Evolutionary conservation across 2,113 vertebrate genomes (phyloP).

Genomic region (Pimephales promelas): DNA sequence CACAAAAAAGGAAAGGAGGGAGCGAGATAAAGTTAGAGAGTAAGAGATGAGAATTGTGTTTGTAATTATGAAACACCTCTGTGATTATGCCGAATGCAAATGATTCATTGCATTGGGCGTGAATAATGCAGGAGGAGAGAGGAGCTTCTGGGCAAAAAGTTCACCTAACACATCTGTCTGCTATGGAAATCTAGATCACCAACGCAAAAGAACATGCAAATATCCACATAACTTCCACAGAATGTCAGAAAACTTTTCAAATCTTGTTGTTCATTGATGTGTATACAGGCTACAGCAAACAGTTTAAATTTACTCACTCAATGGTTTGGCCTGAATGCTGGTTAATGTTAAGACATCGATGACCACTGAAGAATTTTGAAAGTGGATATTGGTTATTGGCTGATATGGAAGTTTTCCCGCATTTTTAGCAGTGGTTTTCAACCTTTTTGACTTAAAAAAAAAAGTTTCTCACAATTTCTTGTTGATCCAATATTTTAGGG

Average conservation of each 20-base stretch:
- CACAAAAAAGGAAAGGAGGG: not conserved
- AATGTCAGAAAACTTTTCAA: conserved; percentile 27
- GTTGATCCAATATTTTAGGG: too few species aligned
- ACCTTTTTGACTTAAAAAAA: too few species aligned
- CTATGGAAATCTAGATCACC: conserved; percentile 40
- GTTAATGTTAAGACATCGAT: too few species aligned
- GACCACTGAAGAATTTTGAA: too few species aligned
- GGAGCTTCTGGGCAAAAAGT: conserved; percentile 35
- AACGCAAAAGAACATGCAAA: conserved; percentile 41
- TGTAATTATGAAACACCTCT: conserved; percentile 50
- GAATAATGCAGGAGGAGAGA: conserved; percentile 46
- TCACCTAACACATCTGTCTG: conserved; percentile 48
- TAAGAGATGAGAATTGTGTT: conserved; percentile 25
- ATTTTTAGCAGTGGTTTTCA: too few species aligned
- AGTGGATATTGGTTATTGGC: too few species aligned
- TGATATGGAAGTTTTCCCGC: too few species aligned
- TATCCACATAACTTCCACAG: conserved; percentile 3
- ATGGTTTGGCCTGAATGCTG: not conserved
- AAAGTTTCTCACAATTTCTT: too few species aligned
- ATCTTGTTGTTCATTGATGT: not conserved
- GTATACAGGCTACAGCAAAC: not conserved
- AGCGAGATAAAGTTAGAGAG: not conserved
- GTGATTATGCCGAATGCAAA: conserved; percentile 37
- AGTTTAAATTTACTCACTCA: not conserved
- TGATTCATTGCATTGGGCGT: conserved; percentile 25